phyloP scores from a whole-genome alignment of 2,888 invertebrate genomes.

The Lepidonotus clava region DNA sequence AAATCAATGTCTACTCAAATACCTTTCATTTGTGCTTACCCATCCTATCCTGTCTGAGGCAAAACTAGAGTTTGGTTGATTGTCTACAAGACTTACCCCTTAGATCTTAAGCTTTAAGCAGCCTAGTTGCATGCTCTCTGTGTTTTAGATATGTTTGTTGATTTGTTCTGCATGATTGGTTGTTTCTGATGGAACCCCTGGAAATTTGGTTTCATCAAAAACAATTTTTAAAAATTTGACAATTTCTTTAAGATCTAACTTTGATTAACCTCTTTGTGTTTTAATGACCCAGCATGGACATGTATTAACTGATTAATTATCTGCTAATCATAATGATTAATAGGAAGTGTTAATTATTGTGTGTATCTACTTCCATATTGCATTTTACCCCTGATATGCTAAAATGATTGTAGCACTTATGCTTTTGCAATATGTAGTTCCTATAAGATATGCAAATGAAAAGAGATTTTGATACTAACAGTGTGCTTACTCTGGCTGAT shows the following conservation, averaged over 20 bases:
- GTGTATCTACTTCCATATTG: background rate
- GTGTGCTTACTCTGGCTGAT: background rate
- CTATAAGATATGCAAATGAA: background rate
- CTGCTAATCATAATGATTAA: constrained; percentile 3
- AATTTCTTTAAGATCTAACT: no score
- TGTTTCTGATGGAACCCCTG: background rate
- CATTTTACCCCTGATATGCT: background rate
- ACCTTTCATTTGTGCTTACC: no score
- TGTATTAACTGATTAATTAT: background rate
- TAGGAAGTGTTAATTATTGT: background rate
- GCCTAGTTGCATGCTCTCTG: background rate
- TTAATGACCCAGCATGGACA: background rate
- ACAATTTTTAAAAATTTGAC: no score
- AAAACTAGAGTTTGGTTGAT: no score
- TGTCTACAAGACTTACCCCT: no score
- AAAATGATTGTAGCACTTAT: background rate
- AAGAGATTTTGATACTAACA: constrained; percentile 1
- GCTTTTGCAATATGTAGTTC: background rate
- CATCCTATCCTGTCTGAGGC: no score
- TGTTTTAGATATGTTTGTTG: background rate
- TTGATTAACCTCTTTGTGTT: no score
- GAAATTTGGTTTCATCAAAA: background rate
- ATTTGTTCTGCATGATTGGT: background rate
- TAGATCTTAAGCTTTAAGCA: background rate
- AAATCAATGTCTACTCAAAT: no score